phyloP scores from a whole-genome alignment of 2,888 invertebrate genomes.

The Pristionchus arcanus region DNA sequence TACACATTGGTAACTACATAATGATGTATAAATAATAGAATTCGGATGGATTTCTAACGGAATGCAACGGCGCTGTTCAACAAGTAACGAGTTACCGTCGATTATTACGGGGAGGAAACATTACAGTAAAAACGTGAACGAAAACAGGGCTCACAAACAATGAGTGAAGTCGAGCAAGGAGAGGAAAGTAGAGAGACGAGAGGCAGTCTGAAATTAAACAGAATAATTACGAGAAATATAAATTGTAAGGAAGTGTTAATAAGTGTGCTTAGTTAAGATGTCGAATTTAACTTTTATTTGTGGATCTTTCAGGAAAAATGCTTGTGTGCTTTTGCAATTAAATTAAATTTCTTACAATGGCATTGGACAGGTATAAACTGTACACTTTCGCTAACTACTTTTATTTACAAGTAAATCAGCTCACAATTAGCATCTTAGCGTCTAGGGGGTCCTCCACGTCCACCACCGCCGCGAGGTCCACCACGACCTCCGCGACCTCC shows the following conservation, averaged over 20 bases:
- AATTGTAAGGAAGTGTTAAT: not conserved
- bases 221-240: not conserved
- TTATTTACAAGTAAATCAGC: not conserved
- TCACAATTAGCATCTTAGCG: constrained; percentile 17
- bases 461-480: constrained; percentile 59
- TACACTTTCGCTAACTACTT: not conserved
- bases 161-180: constrained; percentile 28
- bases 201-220: not conserved
- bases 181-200: not conserved
- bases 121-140: constrained; percentile 41
- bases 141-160: constrained; percentile 51
- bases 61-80: constrained; percentile 43
- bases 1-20: constrained; percentile 48
- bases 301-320: no score
- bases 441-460: constrained; percentile 56
- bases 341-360: not conserved
- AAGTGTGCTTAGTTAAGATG: no score
- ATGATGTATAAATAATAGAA: constrained; percentile 31
- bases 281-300: no score
- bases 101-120: constrained; percentile 16
- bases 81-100: constrained; percentile 53
- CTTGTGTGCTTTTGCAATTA: no score
- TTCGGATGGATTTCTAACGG: constrained; percentile 11
- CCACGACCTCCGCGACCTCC: constrained; percentile 64
- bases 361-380: no score